Conservation (phyloP, 2,888 invertebrate genomes). For the Eilema sororculum region DNA sequence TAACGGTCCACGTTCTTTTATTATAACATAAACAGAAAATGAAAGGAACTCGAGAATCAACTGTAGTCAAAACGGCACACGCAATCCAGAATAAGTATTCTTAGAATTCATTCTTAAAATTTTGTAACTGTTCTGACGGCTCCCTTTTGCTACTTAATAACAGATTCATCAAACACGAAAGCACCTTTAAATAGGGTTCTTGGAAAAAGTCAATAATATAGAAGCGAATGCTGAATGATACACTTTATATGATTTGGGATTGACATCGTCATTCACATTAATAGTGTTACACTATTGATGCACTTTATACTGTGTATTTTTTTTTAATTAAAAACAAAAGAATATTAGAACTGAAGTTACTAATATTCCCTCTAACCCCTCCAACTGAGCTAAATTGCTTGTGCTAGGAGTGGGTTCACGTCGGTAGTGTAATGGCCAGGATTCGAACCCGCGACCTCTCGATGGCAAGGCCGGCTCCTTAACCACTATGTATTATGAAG, state of each 20-base stretch:
- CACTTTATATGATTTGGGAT: constrained; percentile 15
- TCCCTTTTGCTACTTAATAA: constrained; percentile 34
- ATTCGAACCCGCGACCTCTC: no score
- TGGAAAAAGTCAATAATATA: constrained; percentile 28
- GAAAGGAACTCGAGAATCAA: background rate
- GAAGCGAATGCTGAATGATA: background rate
- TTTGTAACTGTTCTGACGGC: constrained; percentile 14
- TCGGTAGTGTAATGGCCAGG: no score
- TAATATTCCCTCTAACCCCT: no score
- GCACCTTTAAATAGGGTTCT: constrained; percentile 33
- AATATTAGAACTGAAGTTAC: no score
- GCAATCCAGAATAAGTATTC: constrained; percentile 15
- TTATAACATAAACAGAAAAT: constrained; percentile 7
- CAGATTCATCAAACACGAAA: constrained; percentile 37
- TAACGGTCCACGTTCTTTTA: background rate
- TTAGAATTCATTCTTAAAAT: constrained; percentile 26
- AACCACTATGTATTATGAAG: no score
- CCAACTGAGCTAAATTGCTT: no score
- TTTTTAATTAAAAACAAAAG: no score
- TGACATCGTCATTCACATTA: no score
- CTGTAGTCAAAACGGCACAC: constrained; percentile 10
- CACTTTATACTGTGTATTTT: no score
- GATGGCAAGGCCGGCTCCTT: no score
- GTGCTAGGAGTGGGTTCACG: no score
- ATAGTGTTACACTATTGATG: no score